These are phyloP conservation scores for Magallana angulata DNA, from an alignment of 1,140 invertebrate species.

Conservation along the genomic window DNA sequence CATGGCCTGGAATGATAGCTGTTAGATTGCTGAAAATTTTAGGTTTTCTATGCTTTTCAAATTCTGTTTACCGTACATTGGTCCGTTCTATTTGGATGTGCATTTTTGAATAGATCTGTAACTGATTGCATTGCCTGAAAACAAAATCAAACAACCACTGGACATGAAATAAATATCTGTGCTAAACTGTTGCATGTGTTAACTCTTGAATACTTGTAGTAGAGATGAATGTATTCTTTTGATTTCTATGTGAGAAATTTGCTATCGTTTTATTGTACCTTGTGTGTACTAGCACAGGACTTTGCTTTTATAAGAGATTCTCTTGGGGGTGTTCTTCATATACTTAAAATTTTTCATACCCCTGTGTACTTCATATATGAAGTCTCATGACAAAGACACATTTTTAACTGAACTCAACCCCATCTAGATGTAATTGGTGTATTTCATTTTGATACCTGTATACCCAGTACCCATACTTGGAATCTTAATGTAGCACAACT, in stretches of 20 bases:
- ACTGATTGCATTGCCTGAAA: constrained; percentile 8
- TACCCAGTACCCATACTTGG: neutral
- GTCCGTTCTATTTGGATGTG: neutral
- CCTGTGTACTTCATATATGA: neutral
- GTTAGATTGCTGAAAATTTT: neutral
- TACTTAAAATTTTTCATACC: too few species aligned
- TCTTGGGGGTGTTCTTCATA: neutral
- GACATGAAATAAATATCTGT: constrained; percentile 11
- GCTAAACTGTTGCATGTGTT: neutral
- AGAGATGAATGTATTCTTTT: neutral
- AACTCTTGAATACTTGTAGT: neutral
- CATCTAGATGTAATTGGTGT: neutral
- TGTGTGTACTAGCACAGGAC: neutral
- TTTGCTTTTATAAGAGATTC: neutral
- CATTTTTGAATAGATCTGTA: neutral
- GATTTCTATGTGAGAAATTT: neutral
- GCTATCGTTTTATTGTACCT: neutral
- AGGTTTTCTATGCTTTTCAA: constrained; percentile 11
- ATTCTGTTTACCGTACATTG: neutral
- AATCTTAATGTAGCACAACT: neutral
- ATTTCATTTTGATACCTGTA: neutral
- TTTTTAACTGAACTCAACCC: neutral
- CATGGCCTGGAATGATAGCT: constrained; percentile 3
- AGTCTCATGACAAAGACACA: neutral
- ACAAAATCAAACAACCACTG: neutral